Evolutionary conservation across 2,113 vertebrate species (phyloP).

Genomic region (Andinoacara biseriatus): DNA sequence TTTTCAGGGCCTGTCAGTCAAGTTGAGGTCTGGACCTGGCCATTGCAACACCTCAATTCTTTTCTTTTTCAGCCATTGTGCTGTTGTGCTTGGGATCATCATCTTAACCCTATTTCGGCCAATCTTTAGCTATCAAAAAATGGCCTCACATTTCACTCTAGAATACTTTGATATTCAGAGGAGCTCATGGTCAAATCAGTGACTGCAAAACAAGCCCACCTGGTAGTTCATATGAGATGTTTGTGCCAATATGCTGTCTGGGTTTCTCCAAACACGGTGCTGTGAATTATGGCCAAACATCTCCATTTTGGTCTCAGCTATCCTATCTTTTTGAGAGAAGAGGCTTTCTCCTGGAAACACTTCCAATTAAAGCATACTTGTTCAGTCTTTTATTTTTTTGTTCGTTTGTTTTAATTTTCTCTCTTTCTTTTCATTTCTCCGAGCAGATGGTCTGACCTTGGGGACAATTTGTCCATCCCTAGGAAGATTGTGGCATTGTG

Average conservation of each 20-base stretch:
- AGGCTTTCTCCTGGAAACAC: neutral
- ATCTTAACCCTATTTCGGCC: too few species aligned
- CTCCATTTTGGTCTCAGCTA: neutral
- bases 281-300: neutral
- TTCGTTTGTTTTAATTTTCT: neutral
- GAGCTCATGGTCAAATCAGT: neutral
- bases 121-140: too few species aligned
- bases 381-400: neutral
- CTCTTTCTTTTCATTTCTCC: neutral
- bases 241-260: neutral
- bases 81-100: too few species aligned
- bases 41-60: too few species aligned
- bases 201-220: neutral
- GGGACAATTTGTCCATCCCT: too few species aligned
- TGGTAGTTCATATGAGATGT: neutral
- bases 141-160: too few species aligned
- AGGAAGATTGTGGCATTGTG: neutral
- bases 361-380: too few species aligned
- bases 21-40: too few species aligned
- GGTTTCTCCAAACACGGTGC: neutral
- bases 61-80: too few species aligned
- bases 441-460: too few species aligned
- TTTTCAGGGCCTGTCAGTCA: too few species aligned
- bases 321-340: neutral
- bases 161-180: neutral